Evolutionary conservation across 2,113 vertebrate species (phyloP).

Genomic region (Perca schrenkii): DNA sequence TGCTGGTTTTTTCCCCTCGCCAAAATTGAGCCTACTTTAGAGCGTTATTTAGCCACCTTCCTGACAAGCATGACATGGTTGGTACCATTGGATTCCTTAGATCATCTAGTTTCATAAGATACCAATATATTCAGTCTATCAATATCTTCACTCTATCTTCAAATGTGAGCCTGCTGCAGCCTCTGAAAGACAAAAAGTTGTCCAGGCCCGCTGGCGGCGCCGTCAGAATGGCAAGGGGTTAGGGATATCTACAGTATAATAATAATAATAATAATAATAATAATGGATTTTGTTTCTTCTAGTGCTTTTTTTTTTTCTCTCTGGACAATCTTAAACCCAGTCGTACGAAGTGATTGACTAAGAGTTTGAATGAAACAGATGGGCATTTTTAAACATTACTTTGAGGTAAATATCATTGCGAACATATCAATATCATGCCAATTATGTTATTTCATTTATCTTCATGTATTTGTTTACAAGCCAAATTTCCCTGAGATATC

Average conservation of each 20-base stretch:
- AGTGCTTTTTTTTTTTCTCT: constrained; percentile 31
- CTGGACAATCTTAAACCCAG: constrained; percentile 71
- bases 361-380: constrained; percentile 41
- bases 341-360: constrained; percentile 37
- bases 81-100: too few species aligned
- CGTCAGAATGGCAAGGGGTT: too few species aligned
- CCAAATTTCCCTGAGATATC: constrained; percentile 52
- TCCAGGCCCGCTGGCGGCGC: too few species aligned
- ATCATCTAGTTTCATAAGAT: too few species aligned
- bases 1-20: too few species aligned
- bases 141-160: too few species aligned
- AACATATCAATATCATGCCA: constrained; percentile 57
- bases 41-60: too few species aligned
- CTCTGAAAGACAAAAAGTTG: too few species aligned
- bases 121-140: too few species aligned
- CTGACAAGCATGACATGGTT: too few species aligned
- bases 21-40: too few species aligned
- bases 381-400: constrained; percentile 53
- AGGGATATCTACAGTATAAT: constrained; percentile 24
- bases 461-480: constrained; percentile 80
- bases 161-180: too few species aligned
- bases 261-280: background rate
- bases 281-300: constrained; percentile 30
- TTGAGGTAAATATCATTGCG: constrained; percentile 54
- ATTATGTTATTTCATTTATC: constrained; percentile 43